A percentile compares a stretch with the other conserved stretches of the same genome.
These are phyloP conservation scores for Herminia tarsipennalis DNA, from an alignment of 2,888 invertebrate genomes.

Conservation along the genomic window DNA sequence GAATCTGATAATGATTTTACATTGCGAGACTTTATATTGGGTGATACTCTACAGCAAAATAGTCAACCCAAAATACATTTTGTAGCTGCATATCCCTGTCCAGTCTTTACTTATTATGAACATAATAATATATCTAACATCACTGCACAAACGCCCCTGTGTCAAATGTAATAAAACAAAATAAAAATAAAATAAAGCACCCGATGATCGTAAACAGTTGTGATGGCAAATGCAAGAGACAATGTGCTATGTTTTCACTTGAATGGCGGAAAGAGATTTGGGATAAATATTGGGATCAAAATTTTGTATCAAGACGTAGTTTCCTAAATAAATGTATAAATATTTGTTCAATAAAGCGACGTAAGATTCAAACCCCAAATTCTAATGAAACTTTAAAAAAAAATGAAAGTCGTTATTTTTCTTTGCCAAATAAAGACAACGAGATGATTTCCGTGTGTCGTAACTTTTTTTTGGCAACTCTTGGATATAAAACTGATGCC, in stretches of 20 bases:
- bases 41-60: neutral
- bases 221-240: slow-evolving; percentile 17
- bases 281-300: slow-evolving; percentile 11
- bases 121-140: slow-evolving; percentile 1
- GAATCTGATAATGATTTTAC: neutral
- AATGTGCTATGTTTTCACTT: slow-evolving; percentile 12
- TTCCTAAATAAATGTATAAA: slow-evolving; percentile 12
- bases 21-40: neutral
- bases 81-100: slow-evolving; percentile 12
- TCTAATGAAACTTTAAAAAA: slow-evolving; percentile 1
- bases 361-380: slow-evolving; percentile 4
- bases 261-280: slow-evolving; percentile 12
- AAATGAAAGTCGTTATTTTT: slow-evolving; percentile 3
- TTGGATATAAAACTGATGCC: slow-evolving; percentile 9
- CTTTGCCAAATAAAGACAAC: slow-evolving; percentile 3
- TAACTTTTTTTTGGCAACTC: slow-evolving; percentile 1
- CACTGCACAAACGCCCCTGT: too few species aligned
- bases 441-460: slow-evolving; percentile 2
- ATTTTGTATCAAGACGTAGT: slow-evolving; percentile 6
- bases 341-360: slow-evolving; percentile 5
- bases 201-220: slow-evolving; percentile 18
- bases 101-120: slow-evolving; percentile 10
- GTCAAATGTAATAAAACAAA: too few species aligned
- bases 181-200: slow-evolving; percentile 13
- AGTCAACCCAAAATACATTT: slow-evolving; percentile 1